These are phyloP conservation scores for Galaxias olidus DNA, from an alignment of 2,797 vertebrate species.

Conservation along the genomic window DNA sequence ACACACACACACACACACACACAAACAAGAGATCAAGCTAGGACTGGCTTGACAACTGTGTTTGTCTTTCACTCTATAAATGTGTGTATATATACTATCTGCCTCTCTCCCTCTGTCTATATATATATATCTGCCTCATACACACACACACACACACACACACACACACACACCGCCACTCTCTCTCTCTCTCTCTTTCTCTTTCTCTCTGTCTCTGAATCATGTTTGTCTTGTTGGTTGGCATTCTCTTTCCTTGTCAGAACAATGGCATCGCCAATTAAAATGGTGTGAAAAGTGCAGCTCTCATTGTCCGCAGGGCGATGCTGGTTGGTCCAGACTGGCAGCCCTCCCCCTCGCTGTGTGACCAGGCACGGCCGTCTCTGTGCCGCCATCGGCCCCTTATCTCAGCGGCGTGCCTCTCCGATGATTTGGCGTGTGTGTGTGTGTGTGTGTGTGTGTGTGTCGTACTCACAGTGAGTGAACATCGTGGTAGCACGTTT, in stretches of 20 bases:
- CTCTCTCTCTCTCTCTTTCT: no score
- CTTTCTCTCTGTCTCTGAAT: conserved; percentile 39
- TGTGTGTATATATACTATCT: no score
- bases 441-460: neutral
- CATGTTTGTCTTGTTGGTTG: conserved; percentile 66
- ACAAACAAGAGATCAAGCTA: neutral
- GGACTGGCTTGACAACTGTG: no score
- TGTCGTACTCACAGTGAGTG: conserved; percentile 8
- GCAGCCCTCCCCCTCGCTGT: conserved; percentile 9
- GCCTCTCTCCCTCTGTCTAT: no score
- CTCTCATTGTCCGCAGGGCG: conserved; percentile 37
- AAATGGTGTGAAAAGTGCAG: conserved; percentile 50
- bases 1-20: conserved; percentile 20
- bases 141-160: no score
- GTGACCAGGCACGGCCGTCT: neutral
- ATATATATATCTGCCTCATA: no score
- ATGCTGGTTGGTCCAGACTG: conserved; percentile 32
- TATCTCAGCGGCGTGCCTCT: neutral
- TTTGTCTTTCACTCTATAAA: no score
- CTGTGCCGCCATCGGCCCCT: conserved; percentile 1
- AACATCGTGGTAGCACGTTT: conserved; percentile 10
- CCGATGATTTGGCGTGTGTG: neutral
- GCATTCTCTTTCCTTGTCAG: conserved; percentile 64
- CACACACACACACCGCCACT: no score
- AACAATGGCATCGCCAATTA: conserved; percentile 74